phyloP scores from a whole-genome alignment of 2,888 invertebrate genomes.

The Octodonta nipae region DNA sequence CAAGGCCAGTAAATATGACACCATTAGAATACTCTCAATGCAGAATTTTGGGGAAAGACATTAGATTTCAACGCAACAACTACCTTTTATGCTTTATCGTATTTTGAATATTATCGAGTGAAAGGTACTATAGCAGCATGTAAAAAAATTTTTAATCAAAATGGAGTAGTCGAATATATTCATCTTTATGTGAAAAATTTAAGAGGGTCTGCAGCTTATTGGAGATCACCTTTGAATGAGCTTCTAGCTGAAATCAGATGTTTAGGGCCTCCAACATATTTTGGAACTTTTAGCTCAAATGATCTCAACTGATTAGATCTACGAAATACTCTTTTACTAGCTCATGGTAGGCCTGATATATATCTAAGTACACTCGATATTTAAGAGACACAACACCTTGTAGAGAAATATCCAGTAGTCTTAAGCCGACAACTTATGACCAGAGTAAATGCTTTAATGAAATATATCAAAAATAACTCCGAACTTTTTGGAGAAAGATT shows the following conservation, averaged over 20 bases:
- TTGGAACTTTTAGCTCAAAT: conserved; percentile 6
- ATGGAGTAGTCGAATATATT: conserved; percentile 3
- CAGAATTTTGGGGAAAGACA: conserved; percentile 3
- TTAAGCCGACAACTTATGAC: conserved; percentile 4
- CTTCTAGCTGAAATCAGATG: conserved; percentile 6
- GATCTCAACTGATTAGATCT: conserved; percentile 4
- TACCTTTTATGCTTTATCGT: conserved; percentile 6
- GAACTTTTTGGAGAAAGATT: conserved; percentile 1
- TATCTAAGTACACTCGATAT: conserved; percentile 3
- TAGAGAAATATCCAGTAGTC: too few species aligned
- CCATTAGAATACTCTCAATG: conserved; percentile 3
- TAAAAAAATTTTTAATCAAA: conserved; percentile 2
- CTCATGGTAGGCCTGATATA: conserved; percentile 4
- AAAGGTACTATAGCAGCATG: conserved; percentile 4
- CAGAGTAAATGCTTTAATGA: conserved; percentile 4
- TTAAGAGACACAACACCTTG: too few species aligned
- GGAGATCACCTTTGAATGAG: conserved; percentile 5
- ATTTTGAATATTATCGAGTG: conserved; percentile 4
- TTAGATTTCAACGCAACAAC: conserved; percentile 4
- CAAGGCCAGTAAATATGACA: conserved; percentile 2
- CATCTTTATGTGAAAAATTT: conserved; percentile 5
- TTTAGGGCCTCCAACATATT: conserved; percentile 6
- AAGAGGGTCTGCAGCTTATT: conserved; percentile 5
- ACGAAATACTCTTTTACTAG: conserved; percentile 3
- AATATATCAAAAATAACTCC: conserved; percentile 1